Conservation (phyloP, 2,888 invertebrate genomes). For the Andricus quercusramuli region DNA sequence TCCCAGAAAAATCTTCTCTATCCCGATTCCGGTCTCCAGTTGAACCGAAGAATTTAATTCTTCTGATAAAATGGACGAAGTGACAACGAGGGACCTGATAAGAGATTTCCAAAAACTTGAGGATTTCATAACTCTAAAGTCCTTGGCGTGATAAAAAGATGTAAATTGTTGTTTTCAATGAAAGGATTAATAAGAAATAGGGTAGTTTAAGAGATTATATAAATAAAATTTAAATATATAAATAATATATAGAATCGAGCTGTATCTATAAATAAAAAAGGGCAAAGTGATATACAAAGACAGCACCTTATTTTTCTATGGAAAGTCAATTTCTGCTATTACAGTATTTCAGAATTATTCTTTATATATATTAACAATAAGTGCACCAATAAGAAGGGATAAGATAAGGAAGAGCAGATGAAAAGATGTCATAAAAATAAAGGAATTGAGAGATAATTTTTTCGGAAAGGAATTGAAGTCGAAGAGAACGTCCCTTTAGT, state of each 20-base stretch:
- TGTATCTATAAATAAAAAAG: slow-evolving; percentile 6
- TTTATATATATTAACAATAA: slow-evolving; percentile 29
- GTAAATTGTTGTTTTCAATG: slow-evolving; percentile 22
- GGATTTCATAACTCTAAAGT: background rate
- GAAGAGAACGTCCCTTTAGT: slow-evolving; percentile 26
- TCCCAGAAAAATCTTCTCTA: background rate
- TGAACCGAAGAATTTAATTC: background rate
- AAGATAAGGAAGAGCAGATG: background rate
- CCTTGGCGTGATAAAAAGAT: slow-evolving; percentile 6
- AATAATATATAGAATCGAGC: background rate
- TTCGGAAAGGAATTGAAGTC: background rate
- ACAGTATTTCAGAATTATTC: slow-evolving; percentile 40
- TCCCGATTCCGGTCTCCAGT: background rate
- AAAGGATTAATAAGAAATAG: slow-evolving; percentile 11
- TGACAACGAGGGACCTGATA: slow-evolving; percentile 20
- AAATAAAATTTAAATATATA: slow-evolving; percentile 9
- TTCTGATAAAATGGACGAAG: slow-evolving; percentile 3
- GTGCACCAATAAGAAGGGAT: slow-evolving; percentile 9
- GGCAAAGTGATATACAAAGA: slow-evolving; percentile 25
- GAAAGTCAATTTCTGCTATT: slow-evolving; percentile 39
- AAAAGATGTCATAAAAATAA: background rate
- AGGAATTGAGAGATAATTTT: background rate
- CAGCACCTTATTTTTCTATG: slow-evolving; percentile 39
- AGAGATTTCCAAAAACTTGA: slow-evolving; percentile 1
- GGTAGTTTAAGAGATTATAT: background rate